phyloP scores from a whole-genome alignment of 2,797 vertebrate species.

The Triplophysa bombifrons region DNA sequence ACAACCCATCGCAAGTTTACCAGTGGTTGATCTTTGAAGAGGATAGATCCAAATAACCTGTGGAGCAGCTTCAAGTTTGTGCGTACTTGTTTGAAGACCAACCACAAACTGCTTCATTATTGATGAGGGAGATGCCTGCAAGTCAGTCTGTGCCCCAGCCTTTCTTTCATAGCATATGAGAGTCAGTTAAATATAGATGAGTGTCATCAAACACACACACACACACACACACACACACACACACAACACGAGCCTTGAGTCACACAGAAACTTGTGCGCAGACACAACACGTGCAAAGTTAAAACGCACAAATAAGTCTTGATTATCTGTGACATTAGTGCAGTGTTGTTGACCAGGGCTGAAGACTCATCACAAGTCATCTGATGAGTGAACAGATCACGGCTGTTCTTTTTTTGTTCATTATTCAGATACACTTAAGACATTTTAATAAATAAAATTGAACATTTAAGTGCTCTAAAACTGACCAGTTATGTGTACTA shows the following conservation, averaged over 20 bases:
- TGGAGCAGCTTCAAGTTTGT: conserved; percentile 22
- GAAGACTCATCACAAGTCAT: conserved; percentile 25
- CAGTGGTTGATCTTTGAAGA: conserved; percentile 8
- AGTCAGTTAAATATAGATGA: conserved; percentile 65
- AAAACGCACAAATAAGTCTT: conserved; percentile 12
- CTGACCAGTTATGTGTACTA: too few species aligned
- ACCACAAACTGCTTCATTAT: conserved; percentile 57
- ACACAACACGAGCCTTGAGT: conserved; percentile 40
- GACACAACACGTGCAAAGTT: conserved; percentile 16
- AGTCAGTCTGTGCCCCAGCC: conserved; percentile 51
- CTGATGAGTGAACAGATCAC: conserved; percentile 17
- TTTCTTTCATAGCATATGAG: conserved; percentile 59
- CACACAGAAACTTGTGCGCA: conserved; percentile 36
- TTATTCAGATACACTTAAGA: too few species aligned
- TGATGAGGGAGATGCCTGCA: conserved; percentile 58
- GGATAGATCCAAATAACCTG: conserved; percentile 33
- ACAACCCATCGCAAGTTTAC: background rate
- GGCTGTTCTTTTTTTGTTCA: background rate
- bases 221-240: conserved; percentile 26
- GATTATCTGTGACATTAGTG: conserved; percentile 4
- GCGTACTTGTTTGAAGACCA: conserved; percentile 51
- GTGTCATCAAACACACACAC: conserved; percentile 51
- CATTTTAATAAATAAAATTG: too few species aligned
- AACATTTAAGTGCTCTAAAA: too few species aligned
- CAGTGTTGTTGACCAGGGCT: conserved; percentile 1